Conservation (phyloP, 2,113 vertebrate genomes). For the Lucifuga dentata region DNA sequence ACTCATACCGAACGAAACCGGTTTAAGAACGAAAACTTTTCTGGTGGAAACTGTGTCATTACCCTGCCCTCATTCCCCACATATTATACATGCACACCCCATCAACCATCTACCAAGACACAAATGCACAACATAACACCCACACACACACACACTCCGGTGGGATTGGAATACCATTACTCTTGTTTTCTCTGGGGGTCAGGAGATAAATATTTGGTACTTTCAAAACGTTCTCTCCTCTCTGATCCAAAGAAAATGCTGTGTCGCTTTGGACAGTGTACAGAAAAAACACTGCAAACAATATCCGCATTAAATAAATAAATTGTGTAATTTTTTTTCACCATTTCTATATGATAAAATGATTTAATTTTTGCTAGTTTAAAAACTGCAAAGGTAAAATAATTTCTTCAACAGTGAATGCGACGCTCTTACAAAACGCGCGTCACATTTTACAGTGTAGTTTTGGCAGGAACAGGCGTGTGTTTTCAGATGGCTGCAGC, state of each 20-base stretch:
- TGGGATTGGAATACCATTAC: slow-evolving; percentile 43
- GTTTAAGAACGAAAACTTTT: too few relatives aligned
- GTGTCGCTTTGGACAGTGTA: slow-evolving; percentile 10
- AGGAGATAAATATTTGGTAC: slow-evolving; percentile 39
- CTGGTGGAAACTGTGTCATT: too few relatives aligned
- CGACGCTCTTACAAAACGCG: too few relatives aligned
- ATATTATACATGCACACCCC: neutral
- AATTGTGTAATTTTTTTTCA: too few relatives aligned
- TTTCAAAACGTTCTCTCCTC: slow-evolving; percentile 42
- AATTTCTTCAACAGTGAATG: neutral
- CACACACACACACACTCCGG: slow-evolving; percentile 12
- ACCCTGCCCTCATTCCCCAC: too few relatives aligned
- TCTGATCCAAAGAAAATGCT: slow-evolving; percentile 55
- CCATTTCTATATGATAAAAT: too few relatives aligned
- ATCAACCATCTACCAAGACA: slow-evolving; percentile 10
- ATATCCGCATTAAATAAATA: too few relatives aligned
- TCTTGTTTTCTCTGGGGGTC: slow-evolving; percentile 37
- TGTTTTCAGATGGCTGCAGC: slow-evolving; percentile 8
- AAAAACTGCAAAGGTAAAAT: neutral
- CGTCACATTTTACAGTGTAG: slow-evolving; percentile 1
- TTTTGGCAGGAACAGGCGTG: slow-evolving; percentile 25
- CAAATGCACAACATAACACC: too few relatives aligned
- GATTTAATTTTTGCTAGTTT: too few relatives aligned
- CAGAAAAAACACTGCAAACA: slow-evolving; percentile 2
- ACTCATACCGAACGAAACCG: too few relatives aligned